phyloP scores from a whole-genome alignment of 2,888 invertebrate species.

The Dynastes grantii region DNA sequence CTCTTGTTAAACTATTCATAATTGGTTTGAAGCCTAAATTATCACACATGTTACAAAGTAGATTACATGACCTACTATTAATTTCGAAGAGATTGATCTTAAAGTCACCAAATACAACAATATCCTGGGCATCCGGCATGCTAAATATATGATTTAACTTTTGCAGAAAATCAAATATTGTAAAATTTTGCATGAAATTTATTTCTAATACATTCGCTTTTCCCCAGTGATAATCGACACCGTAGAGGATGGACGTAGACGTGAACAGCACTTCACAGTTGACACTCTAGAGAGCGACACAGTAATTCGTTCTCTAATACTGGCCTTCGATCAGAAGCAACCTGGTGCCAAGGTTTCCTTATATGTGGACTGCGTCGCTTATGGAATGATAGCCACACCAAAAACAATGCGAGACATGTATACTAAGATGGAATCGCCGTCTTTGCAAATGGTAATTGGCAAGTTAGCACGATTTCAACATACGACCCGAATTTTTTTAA shows the following conservation, averaged over 20 bases:
- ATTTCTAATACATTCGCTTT: constrained; percentile 20
- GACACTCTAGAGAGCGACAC: constrained; percentile 73
- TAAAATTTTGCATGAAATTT: no score
- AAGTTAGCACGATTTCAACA: no score
- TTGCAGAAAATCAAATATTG: no score
- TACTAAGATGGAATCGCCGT: constrained; percentile 72
- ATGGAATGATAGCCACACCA: constrained; percentile 77
- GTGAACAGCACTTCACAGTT: constrained; percentile 77
- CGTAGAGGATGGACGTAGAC: constrained; percentile 74
- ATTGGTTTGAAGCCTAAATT: no score
- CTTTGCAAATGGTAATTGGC: constrained; percentile 74
- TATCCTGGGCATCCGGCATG: no score
- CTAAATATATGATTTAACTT: no score
- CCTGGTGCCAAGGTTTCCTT: constrained; percentile 77
- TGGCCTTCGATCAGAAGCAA: constrained; percentile 73
- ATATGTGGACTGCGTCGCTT: constrained; percentile 77
- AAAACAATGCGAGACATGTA: constrained; percentile 75
- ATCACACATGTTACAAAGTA: no score
- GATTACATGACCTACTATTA: no score
- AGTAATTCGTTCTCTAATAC: constrained; percentile 74
- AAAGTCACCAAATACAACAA: no score
- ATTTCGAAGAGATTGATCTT: no score
- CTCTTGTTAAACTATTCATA: no score
- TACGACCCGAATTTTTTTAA: no score
- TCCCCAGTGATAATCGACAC: constrained; percentile 79